A percentile compares a stretch with the other conserved stretches of the same genome.
phyloP scores from a whole-genome alignment of 2,797 vertebrate species.

The Hirundo rustica region DNA sequence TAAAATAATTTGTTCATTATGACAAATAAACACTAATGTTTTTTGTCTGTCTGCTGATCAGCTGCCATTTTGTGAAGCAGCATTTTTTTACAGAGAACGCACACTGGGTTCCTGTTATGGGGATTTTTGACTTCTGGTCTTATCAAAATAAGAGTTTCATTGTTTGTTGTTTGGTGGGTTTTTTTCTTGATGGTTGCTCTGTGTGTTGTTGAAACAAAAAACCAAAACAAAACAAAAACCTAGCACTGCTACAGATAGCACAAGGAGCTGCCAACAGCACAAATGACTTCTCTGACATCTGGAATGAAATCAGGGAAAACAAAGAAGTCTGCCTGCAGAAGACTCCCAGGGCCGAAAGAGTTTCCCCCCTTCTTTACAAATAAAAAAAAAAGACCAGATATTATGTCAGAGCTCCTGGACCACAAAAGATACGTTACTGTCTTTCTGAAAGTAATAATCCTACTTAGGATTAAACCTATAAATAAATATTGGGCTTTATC shows the following conservation, averaged over 20 bases:
- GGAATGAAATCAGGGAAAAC: conserved; percentile 33
- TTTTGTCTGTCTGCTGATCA: background rate
- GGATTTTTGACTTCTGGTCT: background rate
- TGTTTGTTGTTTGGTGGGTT: background rate
- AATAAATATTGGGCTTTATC: background rate
- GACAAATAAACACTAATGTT: background rate
- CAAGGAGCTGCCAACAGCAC: conserved; percentile 16
- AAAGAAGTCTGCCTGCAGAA: conserved; percentile 17
- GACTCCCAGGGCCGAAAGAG: background rate
- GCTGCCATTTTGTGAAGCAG: background rate
- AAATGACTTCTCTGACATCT: conserved; percentile 40
- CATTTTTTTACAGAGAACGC: background rate
- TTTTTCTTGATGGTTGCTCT: background rate
- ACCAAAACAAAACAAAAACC: background rate
- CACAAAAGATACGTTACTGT: background rate
- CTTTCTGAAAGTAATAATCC: background rate
- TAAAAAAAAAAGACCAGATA: background rate
- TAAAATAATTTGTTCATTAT: background rate
- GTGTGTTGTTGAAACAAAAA: background rate
- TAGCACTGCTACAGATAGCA: background rate
- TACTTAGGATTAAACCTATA: background rate
- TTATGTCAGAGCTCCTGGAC: background rate
- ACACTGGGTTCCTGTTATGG: background rate
- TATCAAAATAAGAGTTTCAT: conserved; percentile 4
- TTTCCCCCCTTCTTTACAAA: background rate